Evolutionary conservation across 2,888 invertebrate species (phyloP).

Genomic region (Lasioglossum zephyrum): DNA sequence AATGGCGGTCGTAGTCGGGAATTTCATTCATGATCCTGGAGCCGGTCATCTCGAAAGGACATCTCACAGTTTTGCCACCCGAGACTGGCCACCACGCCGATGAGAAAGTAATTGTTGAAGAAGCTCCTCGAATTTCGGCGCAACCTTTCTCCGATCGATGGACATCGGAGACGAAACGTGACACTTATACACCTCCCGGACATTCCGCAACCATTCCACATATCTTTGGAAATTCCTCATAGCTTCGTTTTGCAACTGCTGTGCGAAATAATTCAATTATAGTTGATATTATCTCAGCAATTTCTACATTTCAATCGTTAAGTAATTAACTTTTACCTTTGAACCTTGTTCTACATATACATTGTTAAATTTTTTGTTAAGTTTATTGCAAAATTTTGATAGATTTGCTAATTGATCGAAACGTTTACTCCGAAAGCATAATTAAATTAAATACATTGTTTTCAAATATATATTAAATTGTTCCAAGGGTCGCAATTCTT

Average conservation of each 20-base stretch:
- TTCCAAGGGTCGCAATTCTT: no score
- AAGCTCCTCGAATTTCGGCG: constrained; percentile 53
- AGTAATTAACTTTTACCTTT: no score
- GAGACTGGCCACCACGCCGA: constrained; percentile 60
- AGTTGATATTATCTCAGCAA: not conserved
- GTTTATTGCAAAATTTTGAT: no score
- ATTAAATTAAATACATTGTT: no score
- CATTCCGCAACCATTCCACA: not conserved
- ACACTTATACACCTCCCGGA: not conserved
- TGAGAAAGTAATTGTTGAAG: constrained; percentile 71
- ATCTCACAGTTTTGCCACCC: constrained; percentile 66
- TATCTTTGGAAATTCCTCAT: not conserved
- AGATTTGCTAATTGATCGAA: no score
- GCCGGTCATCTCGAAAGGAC: constrained; percentile 72
- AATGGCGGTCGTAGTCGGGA: constrained; percentile 65
- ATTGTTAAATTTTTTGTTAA: no score
- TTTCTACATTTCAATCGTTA: not conserved
- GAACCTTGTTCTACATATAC: no score
- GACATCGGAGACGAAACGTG: constrained; percentile 18
- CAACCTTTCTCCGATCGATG: constrained; percentile 23
- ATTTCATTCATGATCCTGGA: constrained; percentile 77
- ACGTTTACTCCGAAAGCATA: no score
- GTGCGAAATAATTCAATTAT: not conserved
- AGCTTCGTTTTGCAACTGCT: not conserved
- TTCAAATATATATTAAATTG: no score